phyloP scores from a whole-genome alignment of 1,140 invertebrate species.

The Teleopsis dalmanni region DNA sequence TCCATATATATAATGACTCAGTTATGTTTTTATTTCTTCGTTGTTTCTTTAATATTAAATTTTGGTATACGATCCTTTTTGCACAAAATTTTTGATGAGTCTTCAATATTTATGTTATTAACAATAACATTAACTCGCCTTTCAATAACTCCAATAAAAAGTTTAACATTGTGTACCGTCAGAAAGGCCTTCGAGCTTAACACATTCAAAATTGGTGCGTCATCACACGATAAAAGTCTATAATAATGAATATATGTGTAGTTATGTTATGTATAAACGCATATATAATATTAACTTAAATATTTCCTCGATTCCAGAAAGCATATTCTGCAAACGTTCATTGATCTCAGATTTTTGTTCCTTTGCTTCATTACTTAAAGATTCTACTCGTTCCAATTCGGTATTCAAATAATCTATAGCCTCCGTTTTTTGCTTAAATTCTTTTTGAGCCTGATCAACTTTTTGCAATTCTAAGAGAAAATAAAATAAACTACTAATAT shows the following conservation, averaged over 20 bases:
- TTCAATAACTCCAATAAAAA: constrained; percentile 66
- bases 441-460: constrained; percentile 47
- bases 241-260: background rate
- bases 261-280: background rate
- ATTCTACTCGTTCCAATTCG: constrained; percentile 22
- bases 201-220: constrained; percentile 60
- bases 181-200: constrained; percentile 58
- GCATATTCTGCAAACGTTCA: constrained; percentile 46
- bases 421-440: constrained; percentile 44
- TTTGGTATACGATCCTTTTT: constrained; percentile 40
- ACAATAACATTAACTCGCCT: constrained; percentile 51
- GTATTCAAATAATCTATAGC: constrained; percentile 33
- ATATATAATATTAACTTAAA: constrained; percentile 39
- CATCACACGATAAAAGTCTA: constrained; percentile 54
- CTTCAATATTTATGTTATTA: constrained; percentile 47
- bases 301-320: constrained; percentile 51
- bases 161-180: constrained; percentile 61
- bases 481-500: background rate
- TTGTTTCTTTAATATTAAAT: constrained; percentile 40
- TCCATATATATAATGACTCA: no score
- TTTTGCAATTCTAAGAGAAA: constrained; percentile 33
- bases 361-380: constrained; percentile 21
- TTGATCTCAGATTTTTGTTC: constrained; percentile 35
- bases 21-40: constrained; percentile 35
- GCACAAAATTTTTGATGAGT: constrained; percentile 42